Evolutionary conservation across 1,140 invertebrate genomes (phyloP).

Genomic region (Conopomorpha cramerella): DNA sequence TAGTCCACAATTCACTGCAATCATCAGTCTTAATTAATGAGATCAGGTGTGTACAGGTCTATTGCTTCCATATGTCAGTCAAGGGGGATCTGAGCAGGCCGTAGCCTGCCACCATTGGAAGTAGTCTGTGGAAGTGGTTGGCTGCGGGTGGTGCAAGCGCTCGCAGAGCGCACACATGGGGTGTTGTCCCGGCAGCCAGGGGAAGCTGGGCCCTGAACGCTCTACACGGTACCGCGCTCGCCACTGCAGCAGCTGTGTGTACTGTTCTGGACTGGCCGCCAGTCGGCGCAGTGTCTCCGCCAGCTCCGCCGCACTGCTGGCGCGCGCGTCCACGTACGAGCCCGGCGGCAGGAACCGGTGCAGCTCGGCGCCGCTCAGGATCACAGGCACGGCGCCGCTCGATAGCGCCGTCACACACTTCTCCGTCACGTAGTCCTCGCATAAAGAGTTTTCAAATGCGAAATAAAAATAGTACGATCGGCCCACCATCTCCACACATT

Average conservation of each 20-base stretch:
- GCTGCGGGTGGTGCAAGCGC: neutral
- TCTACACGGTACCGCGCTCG: neutral
- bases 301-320: neutral
- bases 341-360: slow-evolving; percentile 14
- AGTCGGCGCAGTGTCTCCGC: neutral
- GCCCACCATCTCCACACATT: no score
- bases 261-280: neutral
- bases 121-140: neutral
- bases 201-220: neutral
- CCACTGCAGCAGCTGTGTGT: neutral
- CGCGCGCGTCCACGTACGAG: slow-evolving; percentile 65
- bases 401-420: slow-evolving; percentile 57
- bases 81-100: no score
- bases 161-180: neutral
- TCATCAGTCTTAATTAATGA: no score
- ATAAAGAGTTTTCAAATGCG: slow-evolving; percentile 65
- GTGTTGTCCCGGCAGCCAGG: neutral
- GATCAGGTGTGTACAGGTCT: no score
- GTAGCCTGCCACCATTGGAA: neutral
- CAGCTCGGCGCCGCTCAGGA: slow-evolving; percentile 64
- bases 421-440: slow-evolving; percentile 64
- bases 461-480: slow-evolving; percentile 67
- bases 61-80: no score
- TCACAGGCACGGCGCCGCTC: slow-evolving; percentile 59
- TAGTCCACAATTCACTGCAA: no score